A percentile compares a stretch with the other conserved stretches of the same genome.
phyloP scores from a whole-genome alignment of 2,797 vertebrate genomes.

The Pangasius larnaudii region DNA sequence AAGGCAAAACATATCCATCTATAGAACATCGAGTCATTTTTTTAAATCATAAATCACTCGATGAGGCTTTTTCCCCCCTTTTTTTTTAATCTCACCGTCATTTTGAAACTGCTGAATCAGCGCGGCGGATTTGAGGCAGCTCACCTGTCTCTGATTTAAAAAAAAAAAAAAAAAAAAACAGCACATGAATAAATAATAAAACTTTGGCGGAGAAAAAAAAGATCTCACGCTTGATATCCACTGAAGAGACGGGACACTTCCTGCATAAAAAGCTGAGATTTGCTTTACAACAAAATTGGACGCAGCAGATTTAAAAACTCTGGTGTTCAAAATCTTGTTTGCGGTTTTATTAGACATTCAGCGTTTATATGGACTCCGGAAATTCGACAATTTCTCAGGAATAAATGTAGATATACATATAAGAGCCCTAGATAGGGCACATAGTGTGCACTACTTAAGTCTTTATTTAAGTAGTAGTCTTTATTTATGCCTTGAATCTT shows the following conservation, averaged over 20 bases:
- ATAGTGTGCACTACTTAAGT: neutral
- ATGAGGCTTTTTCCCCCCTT: neutral
- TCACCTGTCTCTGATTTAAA: neutral
- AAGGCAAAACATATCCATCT: neutral
- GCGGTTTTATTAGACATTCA: neutral
- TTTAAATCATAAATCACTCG: neutral
- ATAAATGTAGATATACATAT: neutral
- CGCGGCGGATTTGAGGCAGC: neutral
- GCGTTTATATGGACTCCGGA: neutral
- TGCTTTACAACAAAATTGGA: neutral
- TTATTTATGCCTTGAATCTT: neutral
- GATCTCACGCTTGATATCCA: neutral
- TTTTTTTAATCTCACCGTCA: neutral
- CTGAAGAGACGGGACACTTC: neutral
- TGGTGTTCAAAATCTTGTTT: neutral
- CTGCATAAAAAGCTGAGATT: neutral
- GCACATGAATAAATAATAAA: conserved; percentile 4
- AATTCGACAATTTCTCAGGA: neutral
- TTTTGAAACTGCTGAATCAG: neutral
- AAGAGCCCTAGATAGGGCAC: neutral
- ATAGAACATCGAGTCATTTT: neutral
- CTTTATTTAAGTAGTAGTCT: neutral
- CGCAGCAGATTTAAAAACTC: neutral
- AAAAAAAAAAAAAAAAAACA: neutral
- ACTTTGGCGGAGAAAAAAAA: neutral